Percentiles rank a stretch among this genome's conserved stretches.
phyloP scores from a whole-genome alignment of 2,113 vertebrate species.

The Pogonocichla stellata region DNA sequence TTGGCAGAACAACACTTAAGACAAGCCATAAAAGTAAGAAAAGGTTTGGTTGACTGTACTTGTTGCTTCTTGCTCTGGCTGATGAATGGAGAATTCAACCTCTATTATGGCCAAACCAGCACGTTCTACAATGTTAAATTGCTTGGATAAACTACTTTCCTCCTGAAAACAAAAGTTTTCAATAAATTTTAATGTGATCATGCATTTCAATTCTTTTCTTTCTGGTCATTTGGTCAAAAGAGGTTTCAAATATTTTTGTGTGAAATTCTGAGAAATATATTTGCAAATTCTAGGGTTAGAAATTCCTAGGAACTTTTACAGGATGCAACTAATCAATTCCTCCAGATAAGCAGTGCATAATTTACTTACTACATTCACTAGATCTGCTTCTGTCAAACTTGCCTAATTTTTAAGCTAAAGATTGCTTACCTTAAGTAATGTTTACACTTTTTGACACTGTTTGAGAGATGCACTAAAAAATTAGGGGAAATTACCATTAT shows the following conservation, averaged over 20 bases:
- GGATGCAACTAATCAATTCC: not conserved
- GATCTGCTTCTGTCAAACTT: not conserved
- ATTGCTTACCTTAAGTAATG: not conserved
- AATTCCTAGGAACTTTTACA: not conserved
- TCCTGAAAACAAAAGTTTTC: not conserved
- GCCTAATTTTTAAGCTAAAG: not conserved
- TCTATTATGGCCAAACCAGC: not conserved
- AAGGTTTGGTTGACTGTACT: rapidly evolving
- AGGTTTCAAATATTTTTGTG: not conserved
- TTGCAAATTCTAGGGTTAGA: not conserved
- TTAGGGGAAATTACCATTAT: not conserved
- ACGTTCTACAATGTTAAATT: not conserved
- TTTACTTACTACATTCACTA: not conserved
- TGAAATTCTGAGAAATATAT: not conserved
- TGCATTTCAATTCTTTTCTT: not conserved
- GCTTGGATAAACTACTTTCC: not conserved
- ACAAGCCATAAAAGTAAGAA: not conserved
- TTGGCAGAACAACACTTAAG: not conserved
- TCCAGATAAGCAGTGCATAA: not conserved
- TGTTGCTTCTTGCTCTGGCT: not conserved
- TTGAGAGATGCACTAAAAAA: not conserved
- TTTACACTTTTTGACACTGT: not conserved
- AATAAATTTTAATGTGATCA: not conserved
- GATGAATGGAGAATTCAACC: not conserved
- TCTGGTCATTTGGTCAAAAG: not conserved